Evolutionary conservation across 2,888 invertebrate genomes (phyloP).

Genomic region (Camptogramma bilineatum): DNA sequence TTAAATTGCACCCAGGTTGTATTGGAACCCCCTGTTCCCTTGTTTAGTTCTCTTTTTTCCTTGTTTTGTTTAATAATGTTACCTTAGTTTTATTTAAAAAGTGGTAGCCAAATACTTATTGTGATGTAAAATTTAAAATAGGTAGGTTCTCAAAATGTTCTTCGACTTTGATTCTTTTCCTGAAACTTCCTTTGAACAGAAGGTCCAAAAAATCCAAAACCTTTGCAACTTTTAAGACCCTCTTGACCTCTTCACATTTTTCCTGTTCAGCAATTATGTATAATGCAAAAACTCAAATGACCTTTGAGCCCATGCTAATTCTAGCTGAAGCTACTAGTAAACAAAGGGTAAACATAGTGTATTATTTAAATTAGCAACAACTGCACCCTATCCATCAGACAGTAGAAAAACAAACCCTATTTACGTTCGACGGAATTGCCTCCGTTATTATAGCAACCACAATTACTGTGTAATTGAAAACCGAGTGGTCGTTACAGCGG

Average conservation of each 20-base stretch:
- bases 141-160: background rate
- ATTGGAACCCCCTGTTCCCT: no score
- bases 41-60: background rate
- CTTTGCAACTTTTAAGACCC: conserved; percentile 9
- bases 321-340: conserved; percentile 1
- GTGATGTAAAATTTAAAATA: background rate
- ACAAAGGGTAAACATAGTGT: conserved; percentile 20
- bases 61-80: background rate
- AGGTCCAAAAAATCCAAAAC: background rate
- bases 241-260: background rate
- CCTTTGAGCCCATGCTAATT: background rate
- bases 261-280: conserved; percentile 5
- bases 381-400: conserved; percentile 44
- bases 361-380: conserved; percentile 30
- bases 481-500: conserved; percentile 67
- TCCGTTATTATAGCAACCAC: conserved; percentile 73
- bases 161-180: background rate
- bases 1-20: no score
- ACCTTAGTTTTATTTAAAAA: no score
- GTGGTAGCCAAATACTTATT: background rate
- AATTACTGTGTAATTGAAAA: conserved; percentile 83
- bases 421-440: conserved; percentile 74
- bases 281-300: conserved; percentile 9
- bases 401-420: conserved; percentile 74
- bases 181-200: conserved; percentile 1